Evolutionary conservation across 2,888 invertebrate genomes (phyloP), one percentile per base, ranked within the genome.

Genomic region (Tetanocera ferruginea): DNA sequence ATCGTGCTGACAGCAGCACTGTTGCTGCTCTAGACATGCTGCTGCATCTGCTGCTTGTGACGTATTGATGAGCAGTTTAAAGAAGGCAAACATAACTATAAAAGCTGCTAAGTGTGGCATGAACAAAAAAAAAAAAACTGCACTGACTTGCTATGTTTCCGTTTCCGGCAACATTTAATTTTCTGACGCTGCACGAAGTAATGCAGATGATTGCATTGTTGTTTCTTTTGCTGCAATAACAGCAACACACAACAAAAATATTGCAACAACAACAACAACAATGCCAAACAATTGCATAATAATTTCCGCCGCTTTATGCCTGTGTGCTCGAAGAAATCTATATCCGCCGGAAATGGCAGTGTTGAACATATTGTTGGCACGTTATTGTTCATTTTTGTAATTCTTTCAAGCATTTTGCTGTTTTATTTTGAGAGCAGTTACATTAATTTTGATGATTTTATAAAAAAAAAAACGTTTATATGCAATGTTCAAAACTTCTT

Each of bases 221-320:
- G 51, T 34, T 51, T 51, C 31, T 31, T 62, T 17, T 31, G 37
- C 19, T 19, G 23, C 37, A n/a, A 23, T n/a, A 43, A 31, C 23
- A 64, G 34, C 43, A 67, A 43, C 37, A 67, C 43, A 43, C 55
- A 70, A 31, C 23, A 49, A 69, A 19, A 55, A 55, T 60, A 19
- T n/a, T 55, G 55, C 52, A 69, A 25, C 51, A 37, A 28, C 14
- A 72, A 57, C 31, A 74, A 52, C 23, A 52, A 66, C 23, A 73
- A 28, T 37, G 34, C 64, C n/a, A n/a, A 66, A 80, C 80, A 80
- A 80, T 76, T 66, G 71, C 71, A 76, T 80, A 57, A 78, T 74
- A 80, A 78, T 80, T 78, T 80, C 80, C 80, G 80, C 51, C 71
- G 28, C 3, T 66, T 64, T n/a, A 25, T 9, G n/a, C 19, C 57